A percentile compares a stretch with the other conserved stretches of the same genome.
phyloP scores from a whole-genome alignment of 37 sponge, comb jelly and placozoan species.

The Halichondria panicea region DNA sequence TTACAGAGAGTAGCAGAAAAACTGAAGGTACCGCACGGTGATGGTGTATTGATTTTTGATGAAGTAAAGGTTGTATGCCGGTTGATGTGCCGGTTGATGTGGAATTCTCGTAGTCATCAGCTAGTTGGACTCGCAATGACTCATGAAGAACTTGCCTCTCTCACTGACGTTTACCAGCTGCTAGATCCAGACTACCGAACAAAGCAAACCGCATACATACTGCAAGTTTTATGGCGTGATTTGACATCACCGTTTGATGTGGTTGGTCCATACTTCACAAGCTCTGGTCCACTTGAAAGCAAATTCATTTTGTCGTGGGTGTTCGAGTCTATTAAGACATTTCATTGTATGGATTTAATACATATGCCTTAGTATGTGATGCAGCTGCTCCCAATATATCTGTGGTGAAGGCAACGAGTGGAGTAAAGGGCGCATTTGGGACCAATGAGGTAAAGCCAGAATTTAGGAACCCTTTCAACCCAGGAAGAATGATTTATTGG shows the following conservation, averaged over 20 bases:
- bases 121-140: conserved; percentile 30
- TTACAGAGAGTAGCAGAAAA: conserved; percentile 2
- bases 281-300: conserved; percentile 20
- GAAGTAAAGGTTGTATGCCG: conserved; percentile 28
- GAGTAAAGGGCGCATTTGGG: conserved; percentile 23
- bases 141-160: conserved; percentile 31
- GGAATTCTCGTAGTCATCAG: conserved; percentile 17
- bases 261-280: conserved; percentile 46
- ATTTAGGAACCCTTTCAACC: conserved; percentile 2
- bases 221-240: conserved; percentile 50
- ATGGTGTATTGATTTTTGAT: conserved; percentile 24
- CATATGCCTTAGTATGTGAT: conserved; percentile 28
- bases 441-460: neutral
- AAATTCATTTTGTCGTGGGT: conserved; percentile 28
- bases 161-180: conserved; percentile 13
- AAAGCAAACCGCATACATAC: conserved; percentile 36
- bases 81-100: conserved; percentile 1
- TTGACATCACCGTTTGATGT: conserved; percentile 28
- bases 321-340: conserved; percentile 14
- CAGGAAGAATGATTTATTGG: neutral
- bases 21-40: conserved; percentile 1
- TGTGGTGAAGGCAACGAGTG: conserved; percentile 11
- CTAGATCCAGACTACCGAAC: neutral
- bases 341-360: conserved; percentile 33
- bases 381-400: conserved; percentile 29